Evolutionary conservation across 1,140 invertebrate species (phyloP), one percentile per base, ranked within the genome.

Genomic region (Pogonomyrmex barbatus): DNA sequence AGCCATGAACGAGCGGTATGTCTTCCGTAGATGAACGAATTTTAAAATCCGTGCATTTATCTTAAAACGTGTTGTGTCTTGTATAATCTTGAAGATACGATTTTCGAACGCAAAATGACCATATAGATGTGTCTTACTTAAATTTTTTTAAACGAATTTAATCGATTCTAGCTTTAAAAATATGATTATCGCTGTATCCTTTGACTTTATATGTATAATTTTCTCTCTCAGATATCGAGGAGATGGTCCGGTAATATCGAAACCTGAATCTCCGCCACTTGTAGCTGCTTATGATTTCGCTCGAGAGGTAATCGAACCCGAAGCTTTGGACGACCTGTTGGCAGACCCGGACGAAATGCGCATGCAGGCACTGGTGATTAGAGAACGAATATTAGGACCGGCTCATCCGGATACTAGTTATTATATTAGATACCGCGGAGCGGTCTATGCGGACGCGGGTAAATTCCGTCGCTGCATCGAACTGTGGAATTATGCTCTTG

Each of bases 351-450:
- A 99, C 92, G 98, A 98, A 88, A 99, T 99, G 97, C 96, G 98
- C 91, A 99, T 99, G 98, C 99, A 99, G 93, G 98, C 98, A 4
- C 95, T 99, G 47, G 96, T 99, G 65, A 98, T 99, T 60, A 96
- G 99, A 86, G 98, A 99, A 95, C 95, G 99, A 91, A 99, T 99
- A 90, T 95, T 99, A 63, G 97, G 95, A 30, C 98, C 98, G 0
- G 98, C 98, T 10, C 98, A 99, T 96, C 98, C 98, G 0, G 98
- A 99, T 94, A 99, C 98, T 39, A 98, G 97, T 91, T 99, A 99
- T 94, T 99, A 99, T 94, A 98, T 99, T 85, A 96, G 98, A 62
- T 98, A 98, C 93, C 95, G 98, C 92, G 99, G 99, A 45, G 98
- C 98, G 0, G 97, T 99, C 62, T 99, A 99, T 95, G 99, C 99